Percentiles rank a stretch among this genome's conserved stretches.
phyloP scores from a whole-genome alignment of 2,113 vertebrate species.

The Sciurus niger region DNA sequence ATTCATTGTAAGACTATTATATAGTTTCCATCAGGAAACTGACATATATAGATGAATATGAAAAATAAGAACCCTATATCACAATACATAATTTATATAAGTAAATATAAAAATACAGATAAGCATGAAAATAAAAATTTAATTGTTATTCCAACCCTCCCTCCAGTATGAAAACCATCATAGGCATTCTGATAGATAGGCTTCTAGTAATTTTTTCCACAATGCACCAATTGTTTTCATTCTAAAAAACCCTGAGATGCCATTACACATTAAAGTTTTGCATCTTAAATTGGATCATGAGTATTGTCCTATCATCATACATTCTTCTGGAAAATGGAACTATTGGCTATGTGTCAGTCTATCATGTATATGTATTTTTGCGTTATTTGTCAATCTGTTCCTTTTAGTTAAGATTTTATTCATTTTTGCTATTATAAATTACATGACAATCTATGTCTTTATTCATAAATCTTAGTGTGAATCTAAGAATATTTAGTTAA shows the following conservation, averaged over 20 bases:
- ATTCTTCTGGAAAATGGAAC: neutral
- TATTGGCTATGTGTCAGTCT: neutral
- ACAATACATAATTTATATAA: neutral
- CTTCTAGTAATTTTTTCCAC: neutral
- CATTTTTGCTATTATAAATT: neutral
- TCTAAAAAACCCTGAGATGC: conserved; percentile 6
- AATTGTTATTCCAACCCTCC: neutral
- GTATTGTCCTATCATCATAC: neutral
- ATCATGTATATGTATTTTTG: neutral
- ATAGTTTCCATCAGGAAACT: neutral
- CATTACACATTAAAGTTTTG: neutral
- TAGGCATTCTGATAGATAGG: neutral
- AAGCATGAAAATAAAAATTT: neutral
- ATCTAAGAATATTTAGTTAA: neutral
- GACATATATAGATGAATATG: neutral
- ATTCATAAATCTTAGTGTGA: neutral
- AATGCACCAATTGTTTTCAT: neutral
- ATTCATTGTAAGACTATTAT: neutral
- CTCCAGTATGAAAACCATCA: neutral
- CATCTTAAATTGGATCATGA: neutral
- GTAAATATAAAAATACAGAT: conserved; percentile 5
- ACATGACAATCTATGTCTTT: neutral
- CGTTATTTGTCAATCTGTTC: neutral
- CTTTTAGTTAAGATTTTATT: neutral
- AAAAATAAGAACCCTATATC: neutral